A percentile compares a stretch with the other conserved stretches of the same genome.
These are phyloP conservation scores for Pitangus sulphuratus DNA, from an alignment of 2,797 vertebrate species.

Conservation along the genomic window DNA sequence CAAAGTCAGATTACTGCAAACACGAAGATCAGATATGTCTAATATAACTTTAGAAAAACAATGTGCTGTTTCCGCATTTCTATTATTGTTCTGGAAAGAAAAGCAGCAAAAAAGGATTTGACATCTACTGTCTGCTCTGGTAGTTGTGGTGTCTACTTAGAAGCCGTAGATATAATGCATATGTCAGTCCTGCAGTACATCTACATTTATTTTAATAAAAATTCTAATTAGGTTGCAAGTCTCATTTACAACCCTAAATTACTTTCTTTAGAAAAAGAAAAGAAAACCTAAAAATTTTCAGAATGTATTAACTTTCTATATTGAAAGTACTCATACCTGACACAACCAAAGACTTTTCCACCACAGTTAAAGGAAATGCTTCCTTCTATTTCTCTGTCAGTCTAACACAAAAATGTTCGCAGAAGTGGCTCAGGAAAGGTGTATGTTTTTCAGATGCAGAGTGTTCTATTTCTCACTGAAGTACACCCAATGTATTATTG, in stretches of 20 bases:
- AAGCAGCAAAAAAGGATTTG: conserved; percentile 30
- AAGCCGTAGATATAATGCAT: neutral
- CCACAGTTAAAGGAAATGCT: neutral
- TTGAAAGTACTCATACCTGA: neutral
- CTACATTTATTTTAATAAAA: neutral
- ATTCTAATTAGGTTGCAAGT: neutral
- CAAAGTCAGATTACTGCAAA: conserved; percentile 63
- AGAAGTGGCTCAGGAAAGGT: neutral
- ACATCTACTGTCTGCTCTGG: conserved; percentile 45
- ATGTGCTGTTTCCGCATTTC: conserved; percentile 17
- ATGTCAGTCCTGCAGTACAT: neutral
- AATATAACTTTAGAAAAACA: conserved; percentile 52
- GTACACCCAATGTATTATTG: neutral
- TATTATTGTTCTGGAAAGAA: conserved; percentile 50
- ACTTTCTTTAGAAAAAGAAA: neutral
- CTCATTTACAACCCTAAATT: neutral
- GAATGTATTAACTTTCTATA: neutral
- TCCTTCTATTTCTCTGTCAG: neutral
- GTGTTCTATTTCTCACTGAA: neutral
- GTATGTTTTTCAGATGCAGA: neutral
- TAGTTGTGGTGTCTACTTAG: neutral
- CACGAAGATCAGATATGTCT: conserved; percentile 63
- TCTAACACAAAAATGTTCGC: neutral
- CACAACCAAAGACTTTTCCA: neutral
- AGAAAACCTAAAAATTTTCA: neutral